Evolutionary conservation across 2,113 vertebrate species (phyloP).

Genomic region (Thalassoma bifasciatum): DNA sequence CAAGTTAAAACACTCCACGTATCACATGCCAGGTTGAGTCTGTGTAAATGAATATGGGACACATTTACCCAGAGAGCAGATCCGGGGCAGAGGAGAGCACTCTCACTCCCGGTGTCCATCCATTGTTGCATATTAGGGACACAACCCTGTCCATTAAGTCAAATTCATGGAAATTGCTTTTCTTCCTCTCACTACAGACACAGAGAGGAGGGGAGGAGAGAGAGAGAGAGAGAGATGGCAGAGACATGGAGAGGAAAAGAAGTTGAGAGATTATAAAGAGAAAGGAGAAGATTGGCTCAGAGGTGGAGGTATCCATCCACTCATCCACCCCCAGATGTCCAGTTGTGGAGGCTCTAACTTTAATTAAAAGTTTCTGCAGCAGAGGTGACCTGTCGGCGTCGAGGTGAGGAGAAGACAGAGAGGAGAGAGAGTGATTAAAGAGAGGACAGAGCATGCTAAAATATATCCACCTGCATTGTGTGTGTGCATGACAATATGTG

Average conservation of each 20-base stretch:
- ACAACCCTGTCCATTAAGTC: constrained; percentile 80
- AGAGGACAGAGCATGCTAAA: constrained; percentile 26
- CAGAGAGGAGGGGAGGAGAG: neutral
- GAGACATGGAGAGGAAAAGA: neutral
- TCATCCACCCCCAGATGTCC: constrained; percentile 28
- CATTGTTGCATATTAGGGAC: constrained; percentile 77
- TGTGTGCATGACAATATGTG: neutral
- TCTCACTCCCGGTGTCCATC: constrained; percentile 61
- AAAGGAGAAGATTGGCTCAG: constrained; percentile 34
- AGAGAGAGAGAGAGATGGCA: neutral
- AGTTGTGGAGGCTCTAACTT: constrained; percentile 61
- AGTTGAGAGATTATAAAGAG: constrained; percentile 40
- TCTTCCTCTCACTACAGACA: constrained; percentile 18
- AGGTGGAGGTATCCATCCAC: constrained; percentile 39
- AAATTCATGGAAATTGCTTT: constrained; percentile 77
- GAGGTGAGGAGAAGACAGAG: constrained; percentile 52
- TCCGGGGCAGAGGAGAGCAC: constrained; percentile 39
- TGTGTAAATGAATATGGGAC: constrained; percentile 39
- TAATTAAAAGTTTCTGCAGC: constrained; percentile 73
- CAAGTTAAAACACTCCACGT: constrained; percentile 45
- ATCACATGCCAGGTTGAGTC: constrained; percentile 17
- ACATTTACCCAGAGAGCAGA: constrained; percentile 28
- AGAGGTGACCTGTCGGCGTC: constrained; percentile 55
- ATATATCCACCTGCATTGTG: constrained; percentile 18
- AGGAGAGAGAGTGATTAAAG: constrained; percentile 57